phyloP scores from a whole-genome alignment of 2,888 invertebrate genomes.

The Meta bourneti region DNA sequence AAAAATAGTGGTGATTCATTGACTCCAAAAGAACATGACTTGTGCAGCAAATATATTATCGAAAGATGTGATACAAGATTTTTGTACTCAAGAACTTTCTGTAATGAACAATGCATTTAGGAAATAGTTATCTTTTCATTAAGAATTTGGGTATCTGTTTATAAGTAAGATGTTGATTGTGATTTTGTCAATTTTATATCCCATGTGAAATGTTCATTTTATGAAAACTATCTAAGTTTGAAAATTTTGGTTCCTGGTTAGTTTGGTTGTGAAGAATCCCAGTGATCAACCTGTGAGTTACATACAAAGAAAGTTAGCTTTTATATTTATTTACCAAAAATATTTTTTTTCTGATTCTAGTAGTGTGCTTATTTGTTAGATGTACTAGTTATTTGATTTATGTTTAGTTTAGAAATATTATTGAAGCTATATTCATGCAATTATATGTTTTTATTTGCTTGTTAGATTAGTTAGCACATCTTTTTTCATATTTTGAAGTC shows the following conservation, averaged over 20 bases:
- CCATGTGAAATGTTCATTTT: too few relatives aligned
- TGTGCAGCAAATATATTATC: too few relatives aligned
- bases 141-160: too few relatives aligned
- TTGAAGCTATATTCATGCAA: background rate
- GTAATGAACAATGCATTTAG: too few relatives aligned
- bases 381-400: background rate
- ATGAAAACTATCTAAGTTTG: background rate
- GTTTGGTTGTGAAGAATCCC: background rate
- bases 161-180: too few relatives aligned
- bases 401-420: background rate
- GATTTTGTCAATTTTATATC: too few relatives aligned
- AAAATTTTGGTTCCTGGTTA: background rate
- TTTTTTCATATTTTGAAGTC: background rate
- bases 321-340: background rate
- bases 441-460: background rate
- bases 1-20: too few relatives aligned
- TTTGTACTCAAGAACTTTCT: too few relatives aligned
- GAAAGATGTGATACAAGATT: too few relatives aligned
- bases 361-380: background rate
- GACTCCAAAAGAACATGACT: too few relatives aligned
- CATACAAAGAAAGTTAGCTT: background rate
- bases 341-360: background rate
- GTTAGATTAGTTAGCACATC: background rate
- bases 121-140: too few relatives aligned
- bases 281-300: background rate